Evolutionary conservation across 2,797 vertebrate species (phyloP), one percentile per base, ranked within the genome.

Genomic region (Rhabdomys pumilio): DNA sequence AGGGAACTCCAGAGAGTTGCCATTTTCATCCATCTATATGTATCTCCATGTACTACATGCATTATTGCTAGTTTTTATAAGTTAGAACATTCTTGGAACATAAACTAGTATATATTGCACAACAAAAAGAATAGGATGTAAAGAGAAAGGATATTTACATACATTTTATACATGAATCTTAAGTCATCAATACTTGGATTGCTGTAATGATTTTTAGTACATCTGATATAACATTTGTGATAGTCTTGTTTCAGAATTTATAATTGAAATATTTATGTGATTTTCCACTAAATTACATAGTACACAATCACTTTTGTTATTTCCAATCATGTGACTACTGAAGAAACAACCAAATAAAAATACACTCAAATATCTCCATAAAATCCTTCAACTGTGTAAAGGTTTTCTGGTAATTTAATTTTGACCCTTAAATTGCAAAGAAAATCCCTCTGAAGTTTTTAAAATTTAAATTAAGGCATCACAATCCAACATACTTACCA

Each of bases 401-500:
- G 79, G 24, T 26, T 90, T 81, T 81, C n/a, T 38, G 4, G n/a
- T 92, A 82, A 91, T 41, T 50, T 92, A 91, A 63, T 75, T 59
- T 82, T 90, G n/a, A 89, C 13, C 8, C 85, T 94, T 80, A 91
- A 57, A 69, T 67, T 59, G 8, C 9, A 84, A 95, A 85, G 41
- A 76, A 94, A 90, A 44, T 85, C 31, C 3, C 2, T 75, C 29
- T 73, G 4, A 93, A 31, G 44, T 80, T 94, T 89, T 86, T 31
- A 91, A 94, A 95, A 92, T 92, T 93, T 38, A 95, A 96, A 93
- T 95, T 96, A 83, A 95, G 26, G 22, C 75, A 63, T 24, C 10
- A 73, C 85, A 95, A 67, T 1, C 6, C 34, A 92, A 29, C 50
- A 76, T 93, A 92, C 82, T 93, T 93, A 94, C 55, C 44, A 97